A percentile compares a stretch with the other conserved stretches of the same genome.
Conservation (phyloP, 92 coral and sea anemone genomes). For the Plumapathes pennacea region DNA sequence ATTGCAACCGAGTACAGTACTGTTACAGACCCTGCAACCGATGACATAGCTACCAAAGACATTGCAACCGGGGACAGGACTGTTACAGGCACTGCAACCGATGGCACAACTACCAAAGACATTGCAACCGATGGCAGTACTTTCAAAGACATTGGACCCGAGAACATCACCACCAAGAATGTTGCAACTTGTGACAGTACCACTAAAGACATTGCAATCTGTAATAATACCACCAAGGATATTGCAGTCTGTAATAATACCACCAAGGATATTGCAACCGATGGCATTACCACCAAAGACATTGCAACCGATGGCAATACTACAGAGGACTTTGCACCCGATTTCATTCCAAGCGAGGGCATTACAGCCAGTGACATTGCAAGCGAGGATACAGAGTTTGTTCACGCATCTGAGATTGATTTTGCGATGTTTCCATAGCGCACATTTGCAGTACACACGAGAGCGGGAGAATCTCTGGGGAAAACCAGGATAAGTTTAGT, state of each 20-base stretch:
- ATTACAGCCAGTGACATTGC: not conserved
- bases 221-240: not conserved
- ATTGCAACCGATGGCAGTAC: no score
- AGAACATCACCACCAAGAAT: not conserved
- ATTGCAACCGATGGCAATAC: not conserved
- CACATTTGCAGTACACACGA: no score
- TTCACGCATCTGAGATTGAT: slow-evolving; percentile 76
- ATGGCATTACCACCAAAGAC: not conserved
- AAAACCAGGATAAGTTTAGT: no score
- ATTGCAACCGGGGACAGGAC: not conserved
- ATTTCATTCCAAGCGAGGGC: not conserved
- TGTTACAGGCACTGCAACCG: not conserved
- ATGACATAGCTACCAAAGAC: no score
- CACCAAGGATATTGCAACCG: not conserved
- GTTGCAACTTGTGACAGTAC: not conserved
- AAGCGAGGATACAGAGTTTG: no score
- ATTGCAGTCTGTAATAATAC: not conserved
- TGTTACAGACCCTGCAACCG: not conserved
- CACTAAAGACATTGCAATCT: not conserved
- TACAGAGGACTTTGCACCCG: no score
- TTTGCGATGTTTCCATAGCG: slow-evolving; percentile 90
- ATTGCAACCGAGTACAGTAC: not conserved
- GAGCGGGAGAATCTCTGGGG: no score
- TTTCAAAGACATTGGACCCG: not conserved
- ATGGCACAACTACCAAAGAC: no score